A percentile compares a stretch with the other conserved stretches of the same genome.
These are phyloP conservation scores for Cryptotermes secundus DNA, from an alignment of 1,140 invertebrate species.

Conservation along the genomic window DNA sequence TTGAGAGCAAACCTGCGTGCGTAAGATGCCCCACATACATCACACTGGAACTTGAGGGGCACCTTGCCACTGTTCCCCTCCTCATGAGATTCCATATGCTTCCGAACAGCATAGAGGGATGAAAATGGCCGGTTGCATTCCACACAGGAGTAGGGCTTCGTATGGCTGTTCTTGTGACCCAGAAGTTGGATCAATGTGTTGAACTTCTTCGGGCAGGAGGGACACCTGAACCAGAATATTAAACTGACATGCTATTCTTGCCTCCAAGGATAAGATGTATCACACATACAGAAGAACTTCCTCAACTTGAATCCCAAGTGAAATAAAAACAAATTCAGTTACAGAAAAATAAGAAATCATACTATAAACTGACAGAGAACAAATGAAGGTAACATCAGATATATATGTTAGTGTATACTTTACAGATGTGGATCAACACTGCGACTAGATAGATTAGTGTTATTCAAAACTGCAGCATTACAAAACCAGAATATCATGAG, in stretches of 20 bases:
- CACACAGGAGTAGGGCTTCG: conserved; percentile 70
- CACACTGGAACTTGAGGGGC: conserved; percentile 67
- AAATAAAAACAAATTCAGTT: too few relatives aligned
- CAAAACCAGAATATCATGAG: too few relatives aligned
- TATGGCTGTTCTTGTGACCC: conserved; percentile 75
- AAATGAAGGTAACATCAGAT: too few relatives aligned
- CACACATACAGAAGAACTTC: not conserved
- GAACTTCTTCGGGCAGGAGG: conserved; percentile 71
- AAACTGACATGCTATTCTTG: not conserved
- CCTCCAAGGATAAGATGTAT: not conserved
- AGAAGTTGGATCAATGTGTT: conserved; percentile 72
- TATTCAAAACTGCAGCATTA: too few relatives aligned
- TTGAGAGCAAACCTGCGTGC: conserved; percentile 68
- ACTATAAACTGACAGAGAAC: too few relatives aligned
- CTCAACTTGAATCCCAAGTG: too few relatives aligned
- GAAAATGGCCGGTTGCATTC: conserved; percentile 70
- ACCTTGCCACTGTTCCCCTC: conserved; percentile 52
- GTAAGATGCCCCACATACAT: conserved; percentile 71
- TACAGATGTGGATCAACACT: too few relatives aligned
- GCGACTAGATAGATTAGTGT: too few relatives aligned
- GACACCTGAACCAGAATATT: conserved; percentile 58
- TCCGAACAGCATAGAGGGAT: conserved; percentile 67
- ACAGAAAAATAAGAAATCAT: too few relatives aligned
- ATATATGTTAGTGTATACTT: too few relatives aligned
- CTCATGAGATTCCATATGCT: conserved; percentile 63